These are phyloP conservation scores for Cheumatopsyche charites DNA, from an alignment of 1,140 invertebrate genomes.

Conservation along the genomic window DNA sequence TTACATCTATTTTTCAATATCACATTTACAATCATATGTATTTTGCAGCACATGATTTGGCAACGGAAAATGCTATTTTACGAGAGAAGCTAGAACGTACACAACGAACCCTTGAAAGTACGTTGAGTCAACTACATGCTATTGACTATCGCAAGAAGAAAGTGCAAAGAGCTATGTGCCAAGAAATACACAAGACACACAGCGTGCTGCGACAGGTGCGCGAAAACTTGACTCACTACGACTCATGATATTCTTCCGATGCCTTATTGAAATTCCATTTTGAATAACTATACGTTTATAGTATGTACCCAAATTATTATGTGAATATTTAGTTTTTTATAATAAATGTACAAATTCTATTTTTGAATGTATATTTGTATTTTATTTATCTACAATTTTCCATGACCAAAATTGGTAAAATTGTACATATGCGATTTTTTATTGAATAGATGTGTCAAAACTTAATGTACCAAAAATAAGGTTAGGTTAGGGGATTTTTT, in stretches of 20 bases:
- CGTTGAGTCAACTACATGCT: slow-evolving; percentile 62
- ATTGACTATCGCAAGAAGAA: slow-evolving; percentile 62
- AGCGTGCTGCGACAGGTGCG: slow-evolving; percentile 66
- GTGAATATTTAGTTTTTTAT: slow-evolving; percentile 10
- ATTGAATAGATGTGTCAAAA: too few species aligned
- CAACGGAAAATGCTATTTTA: slow-evolving; percentile 64
- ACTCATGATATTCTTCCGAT: slow-evolving; percentile 26
- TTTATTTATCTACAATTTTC: too few species aligned
- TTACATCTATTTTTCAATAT: not conserved
- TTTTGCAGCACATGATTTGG: slow-evolving; percentile 57
- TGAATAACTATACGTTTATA: slow-evolving; percentile 16
- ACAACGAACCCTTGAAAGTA: slow-evolving; percentile 65
- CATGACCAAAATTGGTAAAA: not conserved
- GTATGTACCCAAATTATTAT: slow-evolving; percentile 3
- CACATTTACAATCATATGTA: too few species aligned
- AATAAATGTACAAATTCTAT: slow-evolving; percentile 19
- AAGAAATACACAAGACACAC: slow-evolving; percentile 69
- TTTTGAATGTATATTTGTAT: not conserved
- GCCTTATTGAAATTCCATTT: slow-evolving; percentile 33
- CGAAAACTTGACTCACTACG: slow-evolving; percentile 53
- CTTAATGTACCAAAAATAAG: too few species aligned
- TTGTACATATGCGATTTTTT: too few species aligned
- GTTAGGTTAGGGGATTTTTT: too few species aligned
- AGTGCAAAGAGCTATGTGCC: slow-evolving; percentile 67
- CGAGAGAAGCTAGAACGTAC: slow-evolving; percentile 63